These are phyloP conservation scores for Carcina quercana DNA, from an alignment of 2,888 invertebrate genomes.

Conservation along the genomic window DNA sequence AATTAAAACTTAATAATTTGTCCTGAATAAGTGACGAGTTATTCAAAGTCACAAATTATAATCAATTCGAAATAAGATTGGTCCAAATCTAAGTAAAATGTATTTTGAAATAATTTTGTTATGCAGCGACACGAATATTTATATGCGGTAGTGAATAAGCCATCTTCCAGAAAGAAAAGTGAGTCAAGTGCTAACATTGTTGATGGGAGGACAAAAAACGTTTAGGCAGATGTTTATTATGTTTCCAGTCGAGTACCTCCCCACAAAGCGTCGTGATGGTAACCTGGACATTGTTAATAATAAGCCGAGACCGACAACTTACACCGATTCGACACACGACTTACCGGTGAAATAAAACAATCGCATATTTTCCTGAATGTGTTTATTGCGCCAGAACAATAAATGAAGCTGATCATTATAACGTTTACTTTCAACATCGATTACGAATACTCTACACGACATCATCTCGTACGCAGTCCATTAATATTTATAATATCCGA, in stretches of 20 bases:
- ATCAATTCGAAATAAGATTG: no score
- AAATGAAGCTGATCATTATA: conserved; percentile 72
- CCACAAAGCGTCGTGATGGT: conserved; percentile 25
- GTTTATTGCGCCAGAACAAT: conserved; percentile 74
- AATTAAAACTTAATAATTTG: no score
- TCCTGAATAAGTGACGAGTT: no score
- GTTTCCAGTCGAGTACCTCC: conserved; percentile 35
- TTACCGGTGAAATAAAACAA: conserved; percentile 58
- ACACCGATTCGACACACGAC: conserved; percentile 35
- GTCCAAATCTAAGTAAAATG: no score
- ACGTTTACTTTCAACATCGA: conserved; percentile 75
- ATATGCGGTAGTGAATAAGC: conserved; percentile 14
- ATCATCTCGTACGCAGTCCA: conserved; percentile 56
- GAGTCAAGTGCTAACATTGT: conserved; percentile 20
- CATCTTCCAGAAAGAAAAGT: conserved; percentile 15
- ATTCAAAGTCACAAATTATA: no score
- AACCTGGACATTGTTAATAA: conserved; percentile 29
- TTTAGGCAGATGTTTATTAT: conserved; percentile 22
- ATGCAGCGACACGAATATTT: no score
- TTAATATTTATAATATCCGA: conserved; percentile 64
- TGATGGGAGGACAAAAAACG: conserved; percentile 22
- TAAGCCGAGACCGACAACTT: conserved; percentile 34
- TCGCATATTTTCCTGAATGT: conserved; percentile 57
- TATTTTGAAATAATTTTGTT: no score
- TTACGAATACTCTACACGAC: conserved; percentile 69